phyloP scores from a whole-genome alignment of 2,113 vertebrate species.

The Meriones unguiculatus region DNA sequence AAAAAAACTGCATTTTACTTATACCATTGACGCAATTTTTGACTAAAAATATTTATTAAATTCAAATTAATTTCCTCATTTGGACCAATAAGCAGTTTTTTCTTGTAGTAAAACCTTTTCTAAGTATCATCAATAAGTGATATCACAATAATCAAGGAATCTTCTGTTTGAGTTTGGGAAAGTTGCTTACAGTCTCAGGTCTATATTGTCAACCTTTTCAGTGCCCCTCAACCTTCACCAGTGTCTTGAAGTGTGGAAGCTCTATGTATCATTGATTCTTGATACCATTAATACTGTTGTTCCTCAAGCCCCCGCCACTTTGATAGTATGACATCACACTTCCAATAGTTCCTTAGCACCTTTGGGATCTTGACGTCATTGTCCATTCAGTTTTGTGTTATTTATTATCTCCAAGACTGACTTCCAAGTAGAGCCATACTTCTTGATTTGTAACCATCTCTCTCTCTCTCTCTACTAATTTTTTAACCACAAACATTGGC shows the following conservation, averaged over 20 bases:
- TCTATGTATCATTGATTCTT: not conserved
- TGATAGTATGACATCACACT: not conserved
- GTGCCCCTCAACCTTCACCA: not conserved
- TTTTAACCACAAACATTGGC: not conserved
- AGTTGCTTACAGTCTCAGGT: slow-evolving; percentile 9
- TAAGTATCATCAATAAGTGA: not conserved
- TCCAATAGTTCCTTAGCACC: not conserved
- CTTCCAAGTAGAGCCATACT: not conserved
- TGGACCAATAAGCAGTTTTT: not conserved
- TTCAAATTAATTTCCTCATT: not conserved
- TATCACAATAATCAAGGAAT: not conserved
- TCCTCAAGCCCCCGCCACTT: not conserved
- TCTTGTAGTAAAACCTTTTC: not conserved
- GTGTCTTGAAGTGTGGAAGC: slow-evolving; percentile 22
- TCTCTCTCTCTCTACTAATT: not conserved
- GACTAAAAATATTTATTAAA: not conserved
- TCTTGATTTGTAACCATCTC: not conserved
- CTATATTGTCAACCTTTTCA: not conserved
- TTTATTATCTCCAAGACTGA: not conserved
- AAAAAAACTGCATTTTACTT: too few species aligned
- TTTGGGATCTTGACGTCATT: not conserved
- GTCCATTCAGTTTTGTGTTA: not conserved
- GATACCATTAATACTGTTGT: not conserved
- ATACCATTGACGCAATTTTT: not conserved
- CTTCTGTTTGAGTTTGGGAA: not conserved